phyloP scores from a whole-genome alignment of 2,113 vertebrate species.

The Crotalus tigris region DNA sequence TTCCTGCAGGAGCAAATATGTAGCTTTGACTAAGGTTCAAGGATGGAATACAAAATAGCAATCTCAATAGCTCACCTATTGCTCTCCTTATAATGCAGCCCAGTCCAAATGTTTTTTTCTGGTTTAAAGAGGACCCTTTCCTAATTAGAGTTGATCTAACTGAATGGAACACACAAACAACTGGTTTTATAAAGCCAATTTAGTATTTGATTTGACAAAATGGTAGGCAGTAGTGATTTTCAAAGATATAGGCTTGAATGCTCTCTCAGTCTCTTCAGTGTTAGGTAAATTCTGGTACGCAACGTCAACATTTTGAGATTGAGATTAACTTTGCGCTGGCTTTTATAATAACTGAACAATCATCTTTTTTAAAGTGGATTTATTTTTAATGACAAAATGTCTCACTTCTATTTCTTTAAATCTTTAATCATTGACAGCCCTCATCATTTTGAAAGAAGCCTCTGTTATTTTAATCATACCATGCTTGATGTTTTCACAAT shows the following conservation, averaged over 20 bases:
- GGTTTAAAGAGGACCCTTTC: neutral
- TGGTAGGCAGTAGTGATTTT: neutral
- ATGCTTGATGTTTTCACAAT: constrained; percentile 96
- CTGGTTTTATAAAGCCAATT: neutral
- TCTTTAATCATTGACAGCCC: neutral
- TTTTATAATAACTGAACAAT: neutral
- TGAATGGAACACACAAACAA: neutral
- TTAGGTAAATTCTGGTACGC: neutral
- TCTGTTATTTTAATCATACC: constrained; percentile 69
- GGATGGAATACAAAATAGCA: neutral
- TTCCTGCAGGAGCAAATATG: constrained; percentile 73
- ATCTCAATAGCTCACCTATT: neutral
- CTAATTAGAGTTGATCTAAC: neutral
- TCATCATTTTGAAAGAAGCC: neutral
- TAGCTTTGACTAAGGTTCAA: neutral
- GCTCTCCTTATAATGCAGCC: neutral
- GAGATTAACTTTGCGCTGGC: neutral
- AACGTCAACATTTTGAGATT: neutral
- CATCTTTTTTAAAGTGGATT: neutral
- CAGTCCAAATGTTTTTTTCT: neutral
- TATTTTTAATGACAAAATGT: neutral
- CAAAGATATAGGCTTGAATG: neutral
- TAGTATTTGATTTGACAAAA: neutral
- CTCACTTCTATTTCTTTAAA: neutral
- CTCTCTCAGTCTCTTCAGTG: neutral